phyloP scores from a whole-genome alignment of 2,888 invertebrate species.

The Muscina levida region DNA sequence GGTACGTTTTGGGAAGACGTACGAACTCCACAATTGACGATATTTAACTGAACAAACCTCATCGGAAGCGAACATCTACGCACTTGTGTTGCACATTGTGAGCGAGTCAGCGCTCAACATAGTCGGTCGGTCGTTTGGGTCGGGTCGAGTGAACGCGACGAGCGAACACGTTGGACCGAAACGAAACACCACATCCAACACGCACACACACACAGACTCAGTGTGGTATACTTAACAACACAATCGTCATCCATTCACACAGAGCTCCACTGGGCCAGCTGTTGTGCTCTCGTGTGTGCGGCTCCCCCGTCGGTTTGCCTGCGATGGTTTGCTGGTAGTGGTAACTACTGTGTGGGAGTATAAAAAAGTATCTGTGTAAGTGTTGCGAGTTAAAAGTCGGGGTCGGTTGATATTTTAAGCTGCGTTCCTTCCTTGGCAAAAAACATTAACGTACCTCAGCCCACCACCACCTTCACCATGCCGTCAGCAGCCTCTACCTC shows the following conservation, averaged over 20 bases:
- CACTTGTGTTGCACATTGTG: slow-evolving; percentile 61
- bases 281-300: slow-evolving; percentile 12
- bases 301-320: slow-evolving; percentile 13
- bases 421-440: not conserved
- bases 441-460: too few species aligned
- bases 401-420: not conserved
- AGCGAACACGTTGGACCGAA: slow-evolving; percentile 57
- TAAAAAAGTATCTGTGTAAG: slow-evolving; percentile 23
- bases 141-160: slow-evolving; percentile 6
- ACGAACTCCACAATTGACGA: slow-evolving; percentile 68
- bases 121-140: too few species aligned
- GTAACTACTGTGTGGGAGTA: not conserved
- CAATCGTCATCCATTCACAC: slow-evolving; percentile 26
- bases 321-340: too few species aligned
- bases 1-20: slow-evolving; percentile 66
- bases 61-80: slow-evolving; percentile 57
- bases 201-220: not conserved
- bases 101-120: slow-evolving; percentile 21
- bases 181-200: slow-evolving; percentile 38
- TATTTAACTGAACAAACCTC: slow-evolving; percentile 68
- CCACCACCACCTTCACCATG: too few species aligned
- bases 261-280: slow-evolving; percentile 25
- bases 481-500: too few species aligned
- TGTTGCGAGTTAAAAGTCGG: slow-evolving; percentile 43
- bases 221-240: not conserved